A percentile compares a stretch with the other conserved stretches of the same genome.
phyloP scores from a whole-genome alignment of 2,888 invertebrate species.

The Sturmia bella region DNA sequence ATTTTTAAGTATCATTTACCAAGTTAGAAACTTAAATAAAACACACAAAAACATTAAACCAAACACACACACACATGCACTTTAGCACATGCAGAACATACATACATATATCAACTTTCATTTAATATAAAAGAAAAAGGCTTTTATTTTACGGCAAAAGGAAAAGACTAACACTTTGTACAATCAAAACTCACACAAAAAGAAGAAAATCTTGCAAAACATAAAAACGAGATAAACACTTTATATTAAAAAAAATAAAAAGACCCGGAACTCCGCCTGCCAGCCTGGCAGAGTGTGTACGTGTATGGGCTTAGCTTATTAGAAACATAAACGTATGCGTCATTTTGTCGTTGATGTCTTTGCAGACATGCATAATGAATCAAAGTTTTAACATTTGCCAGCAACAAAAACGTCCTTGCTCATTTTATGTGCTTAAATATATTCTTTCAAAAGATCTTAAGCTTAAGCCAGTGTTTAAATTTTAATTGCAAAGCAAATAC shows the following conservation, averaged over 20 bases:
- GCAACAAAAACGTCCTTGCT: constrained; percentile 31
- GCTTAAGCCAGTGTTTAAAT: constrained; percentile 62
- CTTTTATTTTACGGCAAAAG: neutral
- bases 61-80: constrained; percentile 1
- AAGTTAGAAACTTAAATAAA: constrained; percentile 47
- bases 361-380: constrained; percentile 45
- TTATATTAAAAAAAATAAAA: constrained; percentile 14
- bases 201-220: constrained; percentile 33
- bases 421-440: constrained; percentile 17
- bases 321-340: constrained; percentile 56
- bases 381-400: constrained; percentile 39
- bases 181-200: constrained; percentile 57
- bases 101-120: neutral
- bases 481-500: constrained; percentile 70
- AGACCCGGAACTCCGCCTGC: too few relatives aligned
- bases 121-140: neutral
- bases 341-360: constrained; percentile 47
- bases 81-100: too few relatives aligned
- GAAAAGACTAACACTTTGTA: constrained; percentile 64
- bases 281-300: neutral
- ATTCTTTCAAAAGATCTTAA: constrained; percentile 51
- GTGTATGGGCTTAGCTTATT: constrained; percentile 54
- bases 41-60: constrained; percentile 7
- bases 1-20: constrained; percentile 59
- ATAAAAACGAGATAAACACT: constrained; percentile 50